Evolutionary conservation across 2,888 invertebrate genomes (phyloP), one percentile per base, ranked within the genome.

Genomic region (Aspidapion aeneum): DNA sequence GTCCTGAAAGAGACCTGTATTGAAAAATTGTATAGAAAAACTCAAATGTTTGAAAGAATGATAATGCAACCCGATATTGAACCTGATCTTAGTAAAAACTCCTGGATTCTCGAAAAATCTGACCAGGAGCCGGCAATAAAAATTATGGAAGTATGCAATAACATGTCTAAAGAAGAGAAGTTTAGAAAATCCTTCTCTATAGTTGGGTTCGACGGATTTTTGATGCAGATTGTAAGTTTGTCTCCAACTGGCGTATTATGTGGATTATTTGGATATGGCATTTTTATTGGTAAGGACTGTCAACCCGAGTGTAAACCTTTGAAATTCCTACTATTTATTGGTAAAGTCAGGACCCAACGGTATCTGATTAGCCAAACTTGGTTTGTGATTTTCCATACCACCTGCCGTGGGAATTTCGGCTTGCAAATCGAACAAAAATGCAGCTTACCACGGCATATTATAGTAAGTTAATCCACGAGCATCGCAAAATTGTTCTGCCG

Each of bases 51-150:
- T 20, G 58, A 63, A 60, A 57, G 35, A 35, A 56, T 58, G 50
- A 22, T 16, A 20, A 58, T 35, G 35, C 35, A 35, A 35, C 3
- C 12, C 5, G 35, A 35, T 12, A 35, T 35, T 35, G 35, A 35
- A 35, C 35, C 35, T 12, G 35, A 48, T 9, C 49, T 18, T 9
- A 49, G 20, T 19, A 73, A 75, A 20, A 73, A 74, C 61, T 77
- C 78, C 17, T 78, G 76, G 74, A 73, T 79, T 48, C 78, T 79
- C 20, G 77, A 84, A 0, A 81, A 84, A 62, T 75, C 82, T 9
- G 66, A 68, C 21, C 78, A 19, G 60, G 62, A 19, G 55, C 65
- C 50, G 18, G 50, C 56, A 19, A 60, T 55, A 20, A 58, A 60
- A 58, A 55, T 58, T 18, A 62, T 66, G 35, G 66, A 66, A 63